Conservation (phyloP, 2,113 vertebrate genomes). For the Cervus canadensis region DNA sequence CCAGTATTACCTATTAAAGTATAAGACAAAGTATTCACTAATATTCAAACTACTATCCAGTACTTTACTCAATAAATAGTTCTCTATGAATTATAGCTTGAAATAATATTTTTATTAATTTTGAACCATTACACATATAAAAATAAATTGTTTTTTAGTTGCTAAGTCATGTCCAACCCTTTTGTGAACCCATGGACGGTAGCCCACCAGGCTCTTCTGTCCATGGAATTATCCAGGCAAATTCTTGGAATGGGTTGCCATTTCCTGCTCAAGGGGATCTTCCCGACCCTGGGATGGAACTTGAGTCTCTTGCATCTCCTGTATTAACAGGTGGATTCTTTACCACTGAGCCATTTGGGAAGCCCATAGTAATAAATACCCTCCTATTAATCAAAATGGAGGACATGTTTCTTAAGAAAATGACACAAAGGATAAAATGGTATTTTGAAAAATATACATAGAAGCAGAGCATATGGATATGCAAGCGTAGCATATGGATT, state of each 20-base stretch:
- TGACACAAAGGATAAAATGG: conserved; percentile 58
- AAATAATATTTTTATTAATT: neutral
- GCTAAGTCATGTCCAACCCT: neutral
- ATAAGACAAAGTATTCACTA: neutral
- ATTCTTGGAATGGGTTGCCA: neutral
- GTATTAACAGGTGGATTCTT: neutral
- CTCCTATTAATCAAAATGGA: conserved; percentile 9
- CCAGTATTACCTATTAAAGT: neutral
- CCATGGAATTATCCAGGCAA: neutral
- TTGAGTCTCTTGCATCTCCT: neutral
- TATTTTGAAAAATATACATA: conserved; percentile 70
- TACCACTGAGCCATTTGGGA: neutral
- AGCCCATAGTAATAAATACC: neutral
- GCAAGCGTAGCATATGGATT: conserved; percentile 73
- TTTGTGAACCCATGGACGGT: neutral
- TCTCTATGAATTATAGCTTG: neutral
- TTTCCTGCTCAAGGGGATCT: neutral
- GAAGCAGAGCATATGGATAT: conserved; percentile 76
- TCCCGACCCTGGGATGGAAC: neutral
- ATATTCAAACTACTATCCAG: neutral
- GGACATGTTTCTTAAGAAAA: conserved; percentile 44
- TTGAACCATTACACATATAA: neutral
- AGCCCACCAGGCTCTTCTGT: neutral
- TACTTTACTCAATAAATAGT: neutral
- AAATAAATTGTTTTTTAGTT: neutral